phyloP scores from a whole-genome alignment of 1,140 invertebrate species.

The Parapsyche elsis region DNA sequence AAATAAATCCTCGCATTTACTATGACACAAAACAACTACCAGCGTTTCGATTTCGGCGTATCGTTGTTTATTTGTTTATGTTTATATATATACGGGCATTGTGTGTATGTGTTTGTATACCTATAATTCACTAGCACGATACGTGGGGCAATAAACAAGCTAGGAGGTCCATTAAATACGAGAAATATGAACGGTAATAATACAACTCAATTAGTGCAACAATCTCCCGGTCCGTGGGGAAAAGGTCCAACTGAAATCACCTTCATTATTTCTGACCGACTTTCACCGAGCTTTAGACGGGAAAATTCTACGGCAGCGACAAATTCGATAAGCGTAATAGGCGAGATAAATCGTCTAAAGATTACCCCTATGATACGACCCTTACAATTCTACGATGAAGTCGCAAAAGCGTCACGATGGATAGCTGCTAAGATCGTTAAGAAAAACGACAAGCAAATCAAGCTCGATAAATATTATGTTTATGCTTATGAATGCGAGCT shows the following conservation, averaged over 20 bases:
- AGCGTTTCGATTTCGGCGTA: constrained; percentile 8
- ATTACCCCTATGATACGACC: too few species aligned
- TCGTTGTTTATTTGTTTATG: background rate
- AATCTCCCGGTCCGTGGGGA: constrained; percentile 13
- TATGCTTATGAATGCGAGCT: too few species aligned
- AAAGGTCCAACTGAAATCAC: constrained; percentile 12
- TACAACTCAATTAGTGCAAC: constrained; percentile 32
- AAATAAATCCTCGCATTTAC: constrained; percentile 20
- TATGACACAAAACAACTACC: constrained; percentile 26
- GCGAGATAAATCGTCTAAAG: too few species aligned
- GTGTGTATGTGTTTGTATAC: background rate
- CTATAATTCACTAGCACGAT: background rate
- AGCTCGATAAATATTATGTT: too few species aligned
- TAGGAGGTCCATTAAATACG: constrained; percentile 2
- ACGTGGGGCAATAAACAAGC: constrained; percentile 21
- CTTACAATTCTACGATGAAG: too few species aligned
- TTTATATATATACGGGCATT: background rate
- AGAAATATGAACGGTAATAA: constrained; percentile 30
- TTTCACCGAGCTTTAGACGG: constrained; percentile 10
- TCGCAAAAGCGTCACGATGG: too few species aligned
- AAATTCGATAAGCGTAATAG: background rate
- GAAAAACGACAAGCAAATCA: too few species aligned
- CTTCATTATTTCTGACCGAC: constrained; percentile 33
- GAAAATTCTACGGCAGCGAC: background rate
- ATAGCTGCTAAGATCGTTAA: too few species aligned